A percentile compares a stretch with the other conserved stretches of the same genome.
Evolutionary conservation across 2,113 vertebrate genomes (phyloP).

Genomic region (Canis aureus): DNA sequence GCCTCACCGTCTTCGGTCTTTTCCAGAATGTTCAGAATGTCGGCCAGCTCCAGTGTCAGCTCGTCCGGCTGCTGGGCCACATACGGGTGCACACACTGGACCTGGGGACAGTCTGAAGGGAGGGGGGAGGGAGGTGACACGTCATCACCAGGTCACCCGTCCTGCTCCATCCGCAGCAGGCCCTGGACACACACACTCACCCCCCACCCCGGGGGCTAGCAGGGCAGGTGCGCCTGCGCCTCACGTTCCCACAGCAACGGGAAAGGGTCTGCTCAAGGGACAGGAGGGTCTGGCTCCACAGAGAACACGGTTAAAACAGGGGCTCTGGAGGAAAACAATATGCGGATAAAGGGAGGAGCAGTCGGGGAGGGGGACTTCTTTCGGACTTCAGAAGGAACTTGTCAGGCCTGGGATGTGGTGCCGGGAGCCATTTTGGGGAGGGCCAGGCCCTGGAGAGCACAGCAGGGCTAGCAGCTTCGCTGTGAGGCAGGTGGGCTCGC

Average conservation of each 20-base stretch:
- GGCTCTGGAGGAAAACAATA: rapidly evolving
- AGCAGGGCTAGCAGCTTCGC: not conserved
- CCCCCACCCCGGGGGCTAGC: not conserved
- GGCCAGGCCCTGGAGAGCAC: rapidly evolving
- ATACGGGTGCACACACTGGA: conserved; percentile 97
- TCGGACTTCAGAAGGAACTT: not conserved
- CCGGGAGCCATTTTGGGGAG: not conserved
- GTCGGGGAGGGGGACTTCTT: rapidly evolving
- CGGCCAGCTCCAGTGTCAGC: conserved; percentile 96
- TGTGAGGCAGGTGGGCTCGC: not conserved
- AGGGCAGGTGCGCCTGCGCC: not conserved
- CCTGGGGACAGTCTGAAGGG: conserved; percentile 94
- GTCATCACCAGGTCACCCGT: rapidly evolving
- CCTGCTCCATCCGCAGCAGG: not conserved
- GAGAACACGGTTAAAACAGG: rapidly evolving
- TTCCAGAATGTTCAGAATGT: conserved; percentile 95
- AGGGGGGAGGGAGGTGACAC: rapidly evolving
- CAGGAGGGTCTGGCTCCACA: not conserved
- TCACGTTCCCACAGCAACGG: rapidly evolving
- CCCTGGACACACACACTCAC: not conserved
- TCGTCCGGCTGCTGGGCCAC: conserved; percentile 96
- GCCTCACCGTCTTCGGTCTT: conserved; percentile 94
- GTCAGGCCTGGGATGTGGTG: rapidly evolving
- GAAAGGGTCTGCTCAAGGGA: not conserved
- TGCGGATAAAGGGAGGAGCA: rapidly evolving